phyloP scores from a whole-genome alignment of 2,888 invertebrate species.

The Nysson spinosus region DNA sequence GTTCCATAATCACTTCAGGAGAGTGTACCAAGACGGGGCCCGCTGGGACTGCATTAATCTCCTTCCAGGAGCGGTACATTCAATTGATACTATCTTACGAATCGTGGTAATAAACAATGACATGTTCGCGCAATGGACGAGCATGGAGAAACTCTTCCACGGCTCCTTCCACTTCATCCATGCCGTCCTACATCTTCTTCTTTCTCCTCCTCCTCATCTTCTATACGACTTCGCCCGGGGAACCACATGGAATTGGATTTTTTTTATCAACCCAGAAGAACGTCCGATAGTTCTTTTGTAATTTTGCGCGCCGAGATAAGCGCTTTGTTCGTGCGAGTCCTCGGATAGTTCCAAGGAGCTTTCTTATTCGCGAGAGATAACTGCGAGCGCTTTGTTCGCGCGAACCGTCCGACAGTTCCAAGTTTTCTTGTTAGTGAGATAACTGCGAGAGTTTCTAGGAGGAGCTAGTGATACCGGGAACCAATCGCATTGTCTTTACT shows the following conservation, averaged over 20 bases:
- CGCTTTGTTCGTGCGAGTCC: conserved; percentile 2
- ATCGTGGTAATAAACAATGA: conserved; percentile 57
- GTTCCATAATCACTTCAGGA: conserved; percentile 24
- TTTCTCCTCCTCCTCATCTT: conserved; percentile 31
- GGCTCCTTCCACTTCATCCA: conserved; percentile 21
- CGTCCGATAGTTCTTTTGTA: conserved; percentile 4
- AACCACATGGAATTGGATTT: conserved; percentile 4
- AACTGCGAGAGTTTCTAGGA: too few species aligned
- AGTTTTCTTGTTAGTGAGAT: too few species aligned
- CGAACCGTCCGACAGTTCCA: too few species aligned
- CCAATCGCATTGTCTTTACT: too few species aligned
- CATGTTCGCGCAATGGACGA: conserved; percentile 42
- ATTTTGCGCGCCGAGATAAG: conserved; percentile 11
- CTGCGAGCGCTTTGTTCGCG: background rate
- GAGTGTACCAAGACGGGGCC: conserved; percentile 35
- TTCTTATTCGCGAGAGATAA: background rate
- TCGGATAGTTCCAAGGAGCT: background rate
- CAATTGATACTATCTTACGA: conserved; percentile 57
- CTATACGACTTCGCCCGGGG: conserved; percentile 20
- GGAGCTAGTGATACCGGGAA: too few species aligned
- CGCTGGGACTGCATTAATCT: conserved; percentile 56
- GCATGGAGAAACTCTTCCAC: conserved; percentile 31
- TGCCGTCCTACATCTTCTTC: conserved; percentile 26
- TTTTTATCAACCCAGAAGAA: background rate
- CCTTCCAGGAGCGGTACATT: conserved; percentile 50